Base-by-base conservation (phyloP, 2,888 invertebrate species). In the Pristionchus arcanus region DNA sequence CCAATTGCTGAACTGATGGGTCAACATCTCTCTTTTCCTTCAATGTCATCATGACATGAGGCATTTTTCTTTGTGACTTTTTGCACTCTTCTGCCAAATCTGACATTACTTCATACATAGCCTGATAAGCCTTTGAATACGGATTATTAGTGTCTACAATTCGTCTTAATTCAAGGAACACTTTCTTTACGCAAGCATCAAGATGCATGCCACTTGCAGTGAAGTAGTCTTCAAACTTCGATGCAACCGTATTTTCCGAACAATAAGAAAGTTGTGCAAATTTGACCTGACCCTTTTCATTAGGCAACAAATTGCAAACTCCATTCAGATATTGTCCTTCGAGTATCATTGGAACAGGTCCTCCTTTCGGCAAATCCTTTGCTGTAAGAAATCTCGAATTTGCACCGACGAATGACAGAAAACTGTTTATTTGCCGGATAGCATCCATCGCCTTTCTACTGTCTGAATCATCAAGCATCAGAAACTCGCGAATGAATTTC, bases 311-410 rank as follows among this genome's bases (percentile, higher is more conserved):
- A 34, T 74, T 74, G 37, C 71, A 74, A 19, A 74, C 71, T 74
- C 71, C 71, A 34, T 74, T 74, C 34, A 74, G 4, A 19, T 74
- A 74, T 34, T 74, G n/a, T 19, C 71, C 71, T 19, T 74, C 71
- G 25, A 74, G 37, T 34, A 74, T 74, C 37, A 74, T 37, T 16
- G 71, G 71, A 74, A 34, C 71, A 4, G 71, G 71, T n/a, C 71
- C 71, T 5, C 71, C 71, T 19, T 31, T 19, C 5, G 71, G 71
- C 71, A 74, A 34, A 74, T 74, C 71, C 37, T 74, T 74, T n/a
- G 13, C 37, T 4, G 13, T 37, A 16, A 74, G 37, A 37, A 74
- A 74, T 74, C 37, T 74, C 19, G 71, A 74, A 19, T 74, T 74
- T 7, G 34, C 4, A 7, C 71, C 71, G 34, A 74, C 71, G 5